Evolutionary conservation across 2,113 vertebrate genomes (phyloP).

Genomic region (Thunnus thynnus): DNA sequence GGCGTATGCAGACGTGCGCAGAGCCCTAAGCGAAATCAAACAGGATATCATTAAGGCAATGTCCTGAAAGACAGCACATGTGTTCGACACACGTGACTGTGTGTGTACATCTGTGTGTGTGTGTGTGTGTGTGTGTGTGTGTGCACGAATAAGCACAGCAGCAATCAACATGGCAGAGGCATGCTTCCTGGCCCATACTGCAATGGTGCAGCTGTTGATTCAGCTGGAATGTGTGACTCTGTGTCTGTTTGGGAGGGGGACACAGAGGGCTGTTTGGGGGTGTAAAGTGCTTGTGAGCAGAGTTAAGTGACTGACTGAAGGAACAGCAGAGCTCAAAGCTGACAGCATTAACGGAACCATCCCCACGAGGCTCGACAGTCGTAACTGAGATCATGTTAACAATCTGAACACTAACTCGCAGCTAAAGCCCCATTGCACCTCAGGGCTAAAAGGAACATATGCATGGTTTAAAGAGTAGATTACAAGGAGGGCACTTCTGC

Average conservation of each 20-base stretch:
- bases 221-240: constrained; percentile 73
- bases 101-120: constrained; percentile 16
- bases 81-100: constrained; percentile 57
- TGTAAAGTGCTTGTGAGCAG: constrained; percentile 34
- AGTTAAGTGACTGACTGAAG: constrained; percentile 35
- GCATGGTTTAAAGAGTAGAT: constrained; percentile 20
- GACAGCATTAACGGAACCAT: constrained; percentile 30
- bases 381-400: constrained; percentile 55
- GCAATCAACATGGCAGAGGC: constrained; percentile 68
- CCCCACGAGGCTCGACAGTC: constrained; percentile 54
- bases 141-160: constrained; percentile 33
- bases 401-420: constrained; percentile 49
- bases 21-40: constrained; percentile 46
- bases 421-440: constrained; percentile 36
- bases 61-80: constrained; percentile 44
- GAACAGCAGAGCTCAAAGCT: constrained; percentile 39
- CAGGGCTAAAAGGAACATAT: constrained; percentile 20
- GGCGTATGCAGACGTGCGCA: constrained; percentile 27
- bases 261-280: constrained; percentile 24
- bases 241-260: constrained; percentile 15
- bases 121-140: constrained; percentile 9
- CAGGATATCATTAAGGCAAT: constrained; percentile 53
- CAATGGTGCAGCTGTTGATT: constrained; percentile 81
- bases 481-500: background rate
- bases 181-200: constrained; percentile 72